A percentile compares a stretch with the other conserved stretches of the same genome.
These are phyloP conservation scores for Micromussa lordhowensis DNA, from an alignment of 92 coral and sea anemone genomes.

Conservation along the genomic window DNA sequence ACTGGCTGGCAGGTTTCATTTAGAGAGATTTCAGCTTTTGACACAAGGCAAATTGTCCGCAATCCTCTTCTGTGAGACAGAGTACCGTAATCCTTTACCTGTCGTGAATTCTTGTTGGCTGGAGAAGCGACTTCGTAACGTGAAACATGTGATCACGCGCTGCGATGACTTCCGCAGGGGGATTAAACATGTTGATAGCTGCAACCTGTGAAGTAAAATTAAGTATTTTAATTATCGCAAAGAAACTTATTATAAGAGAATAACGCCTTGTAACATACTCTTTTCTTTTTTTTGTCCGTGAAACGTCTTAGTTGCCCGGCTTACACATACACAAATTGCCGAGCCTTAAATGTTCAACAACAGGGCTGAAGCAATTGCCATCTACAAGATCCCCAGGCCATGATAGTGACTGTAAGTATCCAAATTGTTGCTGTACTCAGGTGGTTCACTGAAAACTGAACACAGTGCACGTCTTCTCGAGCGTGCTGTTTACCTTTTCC, in stretches of 20 bases:
- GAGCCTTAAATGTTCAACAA: background rate
- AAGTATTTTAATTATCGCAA: background rate
- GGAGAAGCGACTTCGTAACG: constrained; percentile 89
- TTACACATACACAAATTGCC: background rate
- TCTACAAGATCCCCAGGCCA: background rate
- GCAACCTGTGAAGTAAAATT: constrained; percentile 67
- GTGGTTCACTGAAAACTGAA: background rate
- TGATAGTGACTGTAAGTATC: background rate
- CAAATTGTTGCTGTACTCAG: background rate
- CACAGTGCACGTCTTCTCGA: background rate
- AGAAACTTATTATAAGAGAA: background rate
- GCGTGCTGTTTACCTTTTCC: constrained; percentile 71
- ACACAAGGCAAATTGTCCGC: background rate
- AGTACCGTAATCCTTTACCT: no score
- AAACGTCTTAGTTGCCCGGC: no score
- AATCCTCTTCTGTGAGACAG: no score
- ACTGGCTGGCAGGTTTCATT: no score
- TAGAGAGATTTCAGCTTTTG: no score
- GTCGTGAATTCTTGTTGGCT: constrained; percentile 87
- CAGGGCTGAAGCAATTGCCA: background rate
- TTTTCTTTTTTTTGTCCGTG: no score
- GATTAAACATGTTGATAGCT: constrained; percentile 91
- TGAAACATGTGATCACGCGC: constrained; percentile 99
- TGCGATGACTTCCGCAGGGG: constrained; percentile 93
- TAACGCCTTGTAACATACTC: no score